Conservation (phyloP, 2,113 vertebrate genomes). For the Tenrec ecaudatus region DNA sequence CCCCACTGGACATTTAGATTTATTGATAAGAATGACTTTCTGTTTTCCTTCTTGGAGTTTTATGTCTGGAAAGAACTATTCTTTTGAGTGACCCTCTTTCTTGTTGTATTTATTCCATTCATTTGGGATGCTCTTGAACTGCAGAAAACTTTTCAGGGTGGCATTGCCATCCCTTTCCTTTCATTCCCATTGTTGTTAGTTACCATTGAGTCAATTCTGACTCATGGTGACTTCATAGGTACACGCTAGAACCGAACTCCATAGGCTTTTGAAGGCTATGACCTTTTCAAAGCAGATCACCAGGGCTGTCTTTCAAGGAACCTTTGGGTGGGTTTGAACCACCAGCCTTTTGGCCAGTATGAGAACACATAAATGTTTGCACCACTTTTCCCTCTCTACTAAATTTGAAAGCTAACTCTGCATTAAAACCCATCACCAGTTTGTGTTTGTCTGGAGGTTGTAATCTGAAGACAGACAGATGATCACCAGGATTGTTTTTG, state of each 20-base stretch:
- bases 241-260: not conserved
- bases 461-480: not conserved
- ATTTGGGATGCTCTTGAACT: not conserved
- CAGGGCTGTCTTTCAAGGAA: not conserved
- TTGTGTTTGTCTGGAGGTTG: not conserved
- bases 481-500: no score
- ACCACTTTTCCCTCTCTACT: not conserved
- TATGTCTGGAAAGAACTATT: conserved; percentile 2
- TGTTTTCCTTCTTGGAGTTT: conserved; percentile 20
- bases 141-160: conserved; percentile 50
- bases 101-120: not conserved
- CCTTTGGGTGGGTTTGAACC: not conserved
- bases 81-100: conserved; percentile 27
- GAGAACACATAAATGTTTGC: not conserved
- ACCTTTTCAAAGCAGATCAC: not conserved
- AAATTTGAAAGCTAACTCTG: conserved; percentile 31
- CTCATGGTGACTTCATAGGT: not conserved
- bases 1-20: conserved; percentile 2
- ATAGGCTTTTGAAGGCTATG: not conserved
- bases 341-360: not conserved
- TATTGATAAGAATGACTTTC: conserved; percentile 36
- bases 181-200: not conserved
- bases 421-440: not conserved
- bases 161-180: conserved; percentile 19
- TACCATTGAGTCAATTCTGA: not conserved